Conservation (phyloP, 1,140 invertebrate species). For the Lucilia sericata region DNA sequence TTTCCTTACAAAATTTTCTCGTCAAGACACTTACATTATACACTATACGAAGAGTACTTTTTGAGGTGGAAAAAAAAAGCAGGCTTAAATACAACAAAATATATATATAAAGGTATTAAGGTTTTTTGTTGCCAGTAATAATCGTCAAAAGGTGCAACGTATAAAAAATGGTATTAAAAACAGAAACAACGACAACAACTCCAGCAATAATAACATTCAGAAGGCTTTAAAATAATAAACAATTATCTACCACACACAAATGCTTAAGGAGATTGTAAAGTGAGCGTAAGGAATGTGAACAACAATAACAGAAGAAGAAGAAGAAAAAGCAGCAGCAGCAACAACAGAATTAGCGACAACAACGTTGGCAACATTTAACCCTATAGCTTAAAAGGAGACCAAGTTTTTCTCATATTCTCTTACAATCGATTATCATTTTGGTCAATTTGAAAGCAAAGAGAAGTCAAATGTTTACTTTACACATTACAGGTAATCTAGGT, state of each 20-base stretch:
- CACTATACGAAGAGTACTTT: background rate
- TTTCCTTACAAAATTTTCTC: background rate
- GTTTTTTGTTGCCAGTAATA: slow-evolving; percentile 21
- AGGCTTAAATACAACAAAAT: background rate
- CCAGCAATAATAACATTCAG: slow-evolving; percentile 32
- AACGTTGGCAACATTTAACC: too few relatives aligned
- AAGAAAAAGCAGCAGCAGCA: background rate
- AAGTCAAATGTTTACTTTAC: too few relatives aligned
- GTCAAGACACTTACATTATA: background rate
- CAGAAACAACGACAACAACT: background rate
- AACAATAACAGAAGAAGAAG: background rate
- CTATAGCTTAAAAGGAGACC: too few relatives aligned
- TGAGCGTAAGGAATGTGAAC: slow-evolving; percentile 38
- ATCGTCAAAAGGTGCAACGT: slow-evolving; percentile 26
- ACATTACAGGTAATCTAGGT: too few relatives aligned
- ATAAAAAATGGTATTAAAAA: slow-evolving; percentile 6
- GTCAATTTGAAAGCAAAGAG: too few relatives aligned
- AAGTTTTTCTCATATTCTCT: too few relatives aligned
- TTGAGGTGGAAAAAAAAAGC: slow-evolving; percentile 25
- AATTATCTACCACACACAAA: slow-evolving; percentile 37
- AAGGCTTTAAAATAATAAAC: slow-evolving; percentile 40
- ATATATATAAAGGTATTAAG: slow-evolving; percentile 2
- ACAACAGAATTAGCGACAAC: background rate
- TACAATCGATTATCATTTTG: too few relatives aligned
- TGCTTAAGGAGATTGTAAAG: slow-evolving; percentile 41